phyloP scores from a whole-genome alignment of 2,113 vertebrate species.

The Cranoglanis bouderius region DNA sequence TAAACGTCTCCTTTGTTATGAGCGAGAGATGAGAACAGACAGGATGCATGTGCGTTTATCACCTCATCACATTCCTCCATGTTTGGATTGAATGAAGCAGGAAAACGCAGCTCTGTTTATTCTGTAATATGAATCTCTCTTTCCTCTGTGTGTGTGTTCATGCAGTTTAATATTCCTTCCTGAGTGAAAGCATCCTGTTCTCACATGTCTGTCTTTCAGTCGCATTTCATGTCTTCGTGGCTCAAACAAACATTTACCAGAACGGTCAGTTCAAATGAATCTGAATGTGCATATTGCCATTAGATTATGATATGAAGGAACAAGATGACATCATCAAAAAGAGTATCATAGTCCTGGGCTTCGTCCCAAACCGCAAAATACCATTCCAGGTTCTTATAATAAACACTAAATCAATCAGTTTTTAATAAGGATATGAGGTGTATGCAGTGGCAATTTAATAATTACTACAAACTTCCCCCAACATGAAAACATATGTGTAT shows the following conservation, averaged over 20 bases:
- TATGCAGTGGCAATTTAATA: background rate
- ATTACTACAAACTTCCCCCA: too few species aligned
- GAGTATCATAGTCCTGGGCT: background rate
- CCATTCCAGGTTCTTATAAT: background rate
- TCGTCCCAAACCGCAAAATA: background rate
- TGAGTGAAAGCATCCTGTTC: conserved; percentile 15
- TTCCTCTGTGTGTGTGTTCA: conserved; percentile 21
- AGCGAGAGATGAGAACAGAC: conserved; percentile 16
- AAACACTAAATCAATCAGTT: background rate
- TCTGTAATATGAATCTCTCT: conserved; percentile 35
- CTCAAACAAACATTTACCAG: conserved; percentile 10
- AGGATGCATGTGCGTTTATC: conserved; percentile 22
- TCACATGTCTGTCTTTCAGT: background rate
- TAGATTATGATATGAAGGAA: background rate
- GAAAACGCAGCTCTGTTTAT: conserved; percentile 32
- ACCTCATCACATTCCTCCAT: conserved; percentile 26
- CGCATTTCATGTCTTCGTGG: background rate
- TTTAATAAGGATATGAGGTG: background rate
- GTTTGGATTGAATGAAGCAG: conserved; percentile 23
- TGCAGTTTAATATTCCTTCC: conserved; percentile 32
- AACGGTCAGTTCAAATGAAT: background rate
- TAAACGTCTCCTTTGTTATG: background rate
- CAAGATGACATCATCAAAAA: background rate
- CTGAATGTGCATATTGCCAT: background rate
- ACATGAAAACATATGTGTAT: background rate